These are phyloP conservation scores for Coecobrya sp. DNA, from an alignment of 2,888 invertebrate species.

Conservation along the genomic window DNA sequence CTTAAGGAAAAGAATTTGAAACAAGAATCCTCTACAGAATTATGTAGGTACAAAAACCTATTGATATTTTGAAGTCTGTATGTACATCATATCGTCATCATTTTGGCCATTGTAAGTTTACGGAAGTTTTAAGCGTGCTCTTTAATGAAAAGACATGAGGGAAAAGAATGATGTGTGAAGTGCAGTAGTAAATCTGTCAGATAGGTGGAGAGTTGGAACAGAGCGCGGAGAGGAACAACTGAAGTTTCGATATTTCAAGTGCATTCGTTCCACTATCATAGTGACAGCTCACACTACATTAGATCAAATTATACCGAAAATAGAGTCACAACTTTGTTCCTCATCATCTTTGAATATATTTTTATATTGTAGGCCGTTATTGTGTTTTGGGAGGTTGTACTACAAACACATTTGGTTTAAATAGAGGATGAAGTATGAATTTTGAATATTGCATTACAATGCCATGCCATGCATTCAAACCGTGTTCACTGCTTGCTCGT, in stretches of 20 bases:
- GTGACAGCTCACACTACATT: conserved; percentile 71
- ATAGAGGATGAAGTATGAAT: conserved; percentile 59
- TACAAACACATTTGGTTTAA: conserved; percentile 8
- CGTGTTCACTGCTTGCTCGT: conserved; percentile 41
- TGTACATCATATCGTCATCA: too few species aligned
- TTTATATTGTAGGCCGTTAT: background rate
- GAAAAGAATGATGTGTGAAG: conserved; percentile 1
- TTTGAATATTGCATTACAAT: conserved; percentile 40
- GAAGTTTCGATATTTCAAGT: conserved; percentile 74
- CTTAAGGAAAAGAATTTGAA: too few species aligned
- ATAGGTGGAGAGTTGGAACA: conserved; percentile 57
- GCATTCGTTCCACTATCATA: conserved; percentile 67
- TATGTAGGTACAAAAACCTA: too few species aligned
- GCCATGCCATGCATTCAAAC: conserved; percentile 21
- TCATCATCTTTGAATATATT: background rate
- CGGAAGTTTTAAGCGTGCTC: background rate
- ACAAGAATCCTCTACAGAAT: too few species aligned
- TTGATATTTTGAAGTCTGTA: too few species aligned
- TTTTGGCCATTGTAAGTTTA: too few species aligned
- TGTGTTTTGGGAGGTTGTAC: background rate
- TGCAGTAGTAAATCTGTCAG: conserved; percentile 64
- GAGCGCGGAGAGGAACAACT: conserved; percentile 55
- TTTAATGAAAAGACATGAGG: background rate
- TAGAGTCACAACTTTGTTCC: conserved; percentile 51
- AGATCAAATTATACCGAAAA: conserved; percentile 75